Percentiles rank a stretch among this genome's conserved stretches.
phyloP scores from a whole-genome alignment of 2,113 vertebrate species.

The Percina caprodes region DNA sequence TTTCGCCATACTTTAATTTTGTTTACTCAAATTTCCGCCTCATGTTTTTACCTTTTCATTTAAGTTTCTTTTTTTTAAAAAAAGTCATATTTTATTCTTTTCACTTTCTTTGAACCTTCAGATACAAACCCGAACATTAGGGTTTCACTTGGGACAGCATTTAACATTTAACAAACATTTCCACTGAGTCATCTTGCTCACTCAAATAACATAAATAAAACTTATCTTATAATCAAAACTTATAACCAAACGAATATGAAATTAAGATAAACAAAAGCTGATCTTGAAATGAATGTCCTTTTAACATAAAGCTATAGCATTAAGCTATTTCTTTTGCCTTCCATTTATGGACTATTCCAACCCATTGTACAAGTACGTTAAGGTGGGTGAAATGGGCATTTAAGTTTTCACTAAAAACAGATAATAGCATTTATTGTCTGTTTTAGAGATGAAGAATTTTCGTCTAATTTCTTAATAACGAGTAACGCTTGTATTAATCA shows the following conservation, averaged over 20 bases:
- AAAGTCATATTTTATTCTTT: slow-evolving; percentile 32
- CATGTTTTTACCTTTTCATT: slow-evolving; percentile 31
- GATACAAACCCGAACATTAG: neutral
- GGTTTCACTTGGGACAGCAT: slow-evolving; percentile 36
- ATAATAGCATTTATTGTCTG: neutral
- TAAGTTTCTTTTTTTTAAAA: slow-evolving; percentile 7
- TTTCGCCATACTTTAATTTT: slow-evolving; percentile 34
- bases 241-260: neutral
- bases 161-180: slow-evolving; percentile 56
- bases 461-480: neutral
- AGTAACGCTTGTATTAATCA: neutral
- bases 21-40: slow-evolving; percentile 31
- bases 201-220: slow-evolving; percentile 20
- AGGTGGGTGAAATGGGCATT: neutral
- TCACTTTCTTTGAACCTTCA: slow-evolving; percentile 25
- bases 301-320: neutral
- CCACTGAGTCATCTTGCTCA: slow-evolving; percentile 41
- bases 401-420: neutral
- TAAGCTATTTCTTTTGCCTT: neutral
- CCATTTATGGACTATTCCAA: neutral
- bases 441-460: neutral
- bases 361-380: neutral
- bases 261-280: neutral
- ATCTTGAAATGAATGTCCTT: slow-evolving; percentile 25
- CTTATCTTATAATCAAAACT: neutral